These are phyloP conservation scores for Ciona savignyi DNA, from an alignment of 23 tunicate species.

Conservation along the genomic window DNA sequence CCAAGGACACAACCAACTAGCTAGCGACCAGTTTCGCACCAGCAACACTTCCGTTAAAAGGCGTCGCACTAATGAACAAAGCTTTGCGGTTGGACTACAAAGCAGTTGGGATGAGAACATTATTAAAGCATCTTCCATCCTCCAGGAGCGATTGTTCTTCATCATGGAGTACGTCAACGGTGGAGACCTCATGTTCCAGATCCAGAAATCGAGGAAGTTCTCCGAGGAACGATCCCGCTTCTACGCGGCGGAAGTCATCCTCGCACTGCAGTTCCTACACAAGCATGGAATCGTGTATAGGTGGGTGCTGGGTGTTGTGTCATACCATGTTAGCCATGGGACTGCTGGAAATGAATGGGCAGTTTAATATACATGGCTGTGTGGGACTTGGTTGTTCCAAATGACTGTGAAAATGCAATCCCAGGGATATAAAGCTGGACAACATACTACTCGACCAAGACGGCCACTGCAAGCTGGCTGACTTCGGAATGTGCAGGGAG, in stretches of 20 bases:
- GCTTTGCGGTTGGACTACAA: no score
- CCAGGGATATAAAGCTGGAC: conserved; percentile 88
- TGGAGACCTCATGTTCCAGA: conserved; percentile 93
- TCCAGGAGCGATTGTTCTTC: conserved; percentile 84
- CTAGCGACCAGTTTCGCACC: no score
- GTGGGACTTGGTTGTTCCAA: no score
- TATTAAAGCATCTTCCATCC: no score
- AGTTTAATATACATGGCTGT: no score
- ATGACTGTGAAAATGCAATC: no score
- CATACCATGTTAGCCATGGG: no score
- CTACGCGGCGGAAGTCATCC: conserved; percentile 86
- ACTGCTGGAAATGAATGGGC: no score
- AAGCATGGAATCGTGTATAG: conserved; percentile 79
- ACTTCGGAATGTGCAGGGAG: conserved; percentile 94
- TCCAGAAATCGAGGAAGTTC: conserved; percentile 80
- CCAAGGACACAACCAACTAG: no score
- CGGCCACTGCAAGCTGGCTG: conserved; percentile 92
- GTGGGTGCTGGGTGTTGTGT: conserved; percentile 25
- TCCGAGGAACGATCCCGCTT: conserved; percentile 70
- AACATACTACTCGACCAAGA: conserved; percentile 75
- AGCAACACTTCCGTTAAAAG: no score
- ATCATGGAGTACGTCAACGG: conserved; percentile 91
- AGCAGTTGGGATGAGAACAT: no score
- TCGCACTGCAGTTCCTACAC: conserved; percentile 81
- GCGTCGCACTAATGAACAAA: no score